Evolutionary conservation across 2,888 invertebrate species (phyloP).

Genomic region (Nephrotoma appendiculata): DNA sequence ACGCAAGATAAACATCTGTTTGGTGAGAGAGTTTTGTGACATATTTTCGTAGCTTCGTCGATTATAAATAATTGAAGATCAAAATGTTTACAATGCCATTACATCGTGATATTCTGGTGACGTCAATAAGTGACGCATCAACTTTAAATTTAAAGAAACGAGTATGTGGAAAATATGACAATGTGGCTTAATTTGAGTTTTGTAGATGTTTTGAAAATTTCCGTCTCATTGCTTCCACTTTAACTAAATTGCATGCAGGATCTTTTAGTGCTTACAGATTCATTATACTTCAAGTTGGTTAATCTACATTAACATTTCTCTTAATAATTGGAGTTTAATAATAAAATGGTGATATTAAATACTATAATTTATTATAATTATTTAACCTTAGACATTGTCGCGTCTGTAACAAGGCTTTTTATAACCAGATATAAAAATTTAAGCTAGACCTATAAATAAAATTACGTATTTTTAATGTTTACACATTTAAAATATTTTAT

Average conservation of each 20-base stretch:
- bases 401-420: too few species aligned
- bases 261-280: neutral
- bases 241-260: neutral
- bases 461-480: too few species aligned
- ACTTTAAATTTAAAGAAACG: slow-evolving; percentile 39
- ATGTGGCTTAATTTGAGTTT: neutral
- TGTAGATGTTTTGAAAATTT: neutral
- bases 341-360: too few species aligned
- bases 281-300: too few species aligned
- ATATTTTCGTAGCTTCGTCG: neutral
- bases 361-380: too few species aligned
- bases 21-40: neutral
- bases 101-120: slow-evolving; percentile 34
- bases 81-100: slow-evolving; percentile 32
- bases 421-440: too few species aligned
- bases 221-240: neutral
- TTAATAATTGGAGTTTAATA: too few species aligned
- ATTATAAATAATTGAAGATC: slow-evolving; percentile 21
- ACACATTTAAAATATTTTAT: too few species aligned
- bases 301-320: too few species aligned
- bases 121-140: slow-evolving; percentile 51
- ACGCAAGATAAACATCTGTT: neutral
- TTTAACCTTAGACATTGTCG: too few species aligned
- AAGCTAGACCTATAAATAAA: too few species aligned
- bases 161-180: slow-evolving; percentile 29